Evolutionary conservation across 2,888 invertebrate species (phyloP).

Genomic region (Baccha elongata): DNA sequence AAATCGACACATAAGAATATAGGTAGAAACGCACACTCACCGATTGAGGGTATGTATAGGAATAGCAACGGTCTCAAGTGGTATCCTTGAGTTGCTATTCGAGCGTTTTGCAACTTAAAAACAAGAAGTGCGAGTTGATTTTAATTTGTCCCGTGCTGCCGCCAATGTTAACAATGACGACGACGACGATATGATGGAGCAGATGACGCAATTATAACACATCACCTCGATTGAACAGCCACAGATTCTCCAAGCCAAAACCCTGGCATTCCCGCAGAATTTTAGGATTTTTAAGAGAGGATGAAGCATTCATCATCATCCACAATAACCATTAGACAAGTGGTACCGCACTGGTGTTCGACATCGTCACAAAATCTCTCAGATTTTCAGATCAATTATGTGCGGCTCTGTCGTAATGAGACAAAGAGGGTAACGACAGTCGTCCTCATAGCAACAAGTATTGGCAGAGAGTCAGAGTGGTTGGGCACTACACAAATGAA

Average conservation of each 20-base stretch:
- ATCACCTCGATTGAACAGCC: slow-evolving; percentile 65
- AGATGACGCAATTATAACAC: slow-evolving; percentile 72
- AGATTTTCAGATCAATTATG: slow-evolving; percentile 61
- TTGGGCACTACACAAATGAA: slow-evolving; percentile 63
- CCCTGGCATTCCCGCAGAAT: slow-evolving; percentile 29
- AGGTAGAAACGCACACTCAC: not conserved
- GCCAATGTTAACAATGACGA: not conserved
- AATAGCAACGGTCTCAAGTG: slow-evolving; percentile 63
- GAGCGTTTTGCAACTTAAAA: slow-evolving; percentile 62
- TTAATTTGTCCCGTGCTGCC: slow-evolving; percentile 59
- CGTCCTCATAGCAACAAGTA: slow-evolving; percentile 69
- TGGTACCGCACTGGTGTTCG: slow-evolving; percentile 11
- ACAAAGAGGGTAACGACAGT: slow-evolving; percentile 46
- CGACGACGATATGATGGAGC: slow-evolving; percentile 46
- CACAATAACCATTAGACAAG: slow-evolving; percentile 32
- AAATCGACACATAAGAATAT: slow-evolving; percentile 48
- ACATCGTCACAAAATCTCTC: slow-evolving; percentile 6
- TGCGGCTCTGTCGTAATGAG: slow-evolving; percentile 55
- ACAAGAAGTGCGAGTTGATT: slow-evolving; percentile 62
- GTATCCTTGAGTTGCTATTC: slow-evolving; percentile 61
- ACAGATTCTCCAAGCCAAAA: not conserved
- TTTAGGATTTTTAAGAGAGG: slow-evolving; percentile 20
- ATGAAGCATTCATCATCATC: slow-evolving; percentile 46
- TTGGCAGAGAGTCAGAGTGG: slow-evolving; percentile 30
- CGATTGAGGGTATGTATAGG: slow-evolving; percentile 2